Conservation (phyloP, 2,888 invertebrate genomes). For the Orchesellides sinensis region DNA sequence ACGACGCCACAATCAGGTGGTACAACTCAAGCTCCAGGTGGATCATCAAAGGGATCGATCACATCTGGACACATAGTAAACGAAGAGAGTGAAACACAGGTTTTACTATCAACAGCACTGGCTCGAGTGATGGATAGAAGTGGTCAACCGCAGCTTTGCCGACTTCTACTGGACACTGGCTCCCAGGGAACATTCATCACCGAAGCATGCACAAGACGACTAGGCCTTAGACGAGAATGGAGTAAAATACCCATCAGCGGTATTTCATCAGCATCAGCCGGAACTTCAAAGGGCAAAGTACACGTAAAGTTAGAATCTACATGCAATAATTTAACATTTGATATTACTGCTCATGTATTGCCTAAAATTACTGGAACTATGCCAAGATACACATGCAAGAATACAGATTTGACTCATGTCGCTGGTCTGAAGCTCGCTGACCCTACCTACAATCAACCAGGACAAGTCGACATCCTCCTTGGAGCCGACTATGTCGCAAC, state of each 20-base stretch:
- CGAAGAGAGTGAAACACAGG: background rate
- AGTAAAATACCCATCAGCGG: background rate
- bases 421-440: constrained; percentile 26
- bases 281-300: background rate
- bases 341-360: background rate
- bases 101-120: background rate
- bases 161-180: background rate
- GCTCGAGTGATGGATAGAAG: background rate
- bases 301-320: background rate
- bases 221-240: background rate
- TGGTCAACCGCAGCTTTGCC: background rate
- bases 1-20: no score
- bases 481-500: constrained; percentile 15
- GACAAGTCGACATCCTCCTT: constrained; percentile 25
- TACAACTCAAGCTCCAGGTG: no score
- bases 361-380: background rate
- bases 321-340: background rate
- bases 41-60: no score
- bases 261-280: background rate
- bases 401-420: background rate
- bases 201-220: background rate
- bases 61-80: no score
- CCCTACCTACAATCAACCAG: constrained; percentile 6
- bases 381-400: background rate
- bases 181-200: background rate